Percentiles rank a stretch among this genome's conserved stretches.
Conservation (phyloP, 2,888 invertebrate species). For the Macaria liturata region DNA sequence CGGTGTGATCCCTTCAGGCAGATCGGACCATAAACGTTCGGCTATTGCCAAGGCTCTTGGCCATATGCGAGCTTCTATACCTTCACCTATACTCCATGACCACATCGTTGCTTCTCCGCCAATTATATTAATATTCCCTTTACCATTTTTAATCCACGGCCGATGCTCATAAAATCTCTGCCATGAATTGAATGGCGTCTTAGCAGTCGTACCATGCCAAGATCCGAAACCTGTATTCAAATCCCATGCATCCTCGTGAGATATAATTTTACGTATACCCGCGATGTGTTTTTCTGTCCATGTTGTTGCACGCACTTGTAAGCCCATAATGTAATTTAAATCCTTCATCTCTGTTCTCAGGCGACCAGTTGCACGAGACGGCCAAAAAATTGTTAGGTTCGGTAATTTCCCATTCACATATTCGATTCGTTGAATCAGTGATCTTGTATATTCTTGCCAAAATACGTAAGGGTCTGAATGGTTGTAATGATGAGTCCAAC, state of each 20-base stretch:
- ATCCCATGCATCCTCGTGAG: constrained; percentile 93
- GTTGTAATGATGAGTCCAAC: constrained; percentile 86
- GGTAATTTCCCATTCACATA: constrained; percentile 71
- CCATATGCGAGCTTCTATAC: constrained; percentile 90
- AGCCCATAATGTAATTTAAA: constrained; percentile 48
- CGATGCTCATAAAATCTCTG: constrained; percentile 91
- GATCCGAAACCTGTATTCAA: constrained; percentile 91
- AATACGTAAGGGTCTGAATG: constrained; percentile 85
- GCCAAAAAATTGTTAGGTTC: constrained; percentile 59
- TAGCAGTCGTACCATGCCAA: constrained; percentile 90
- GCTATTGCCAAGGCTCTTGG: constrained; percentile 91
- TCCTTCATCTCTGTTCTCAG: constrained; percentile 54
- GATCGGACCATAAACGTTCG: constrained; percentile 89
- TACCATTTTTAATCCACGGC: constrained; percentile 78
- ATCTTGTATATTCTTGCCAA: constrained; percentile 88
- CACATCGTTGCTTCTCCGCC: constrained; percentile 93
- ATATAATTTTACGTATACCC: constrained; percentile 88
- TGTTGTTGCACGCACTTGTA: constrained; percentile 85
- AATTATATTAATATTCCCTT: constrained; percentile 65
- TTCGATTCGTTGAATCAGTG: constrained; percentile 82
- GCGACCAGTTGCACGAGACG: constrained; percentile 49
- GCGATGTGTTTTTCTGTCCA: constrained; percentile 80
- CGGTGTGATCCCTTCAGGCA: constrained; percentile 69
- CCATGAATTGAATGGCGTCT: constrained; percentile 92
- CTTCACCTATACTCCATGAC: constrained; percentile 89